A percentile compares a stretch with the other conserved stretches of the same genome.
Evolutionary conservation across 1,140 invertebrate genomes (phyloP).

Genomic region (Grapholita molesta): DNA sequence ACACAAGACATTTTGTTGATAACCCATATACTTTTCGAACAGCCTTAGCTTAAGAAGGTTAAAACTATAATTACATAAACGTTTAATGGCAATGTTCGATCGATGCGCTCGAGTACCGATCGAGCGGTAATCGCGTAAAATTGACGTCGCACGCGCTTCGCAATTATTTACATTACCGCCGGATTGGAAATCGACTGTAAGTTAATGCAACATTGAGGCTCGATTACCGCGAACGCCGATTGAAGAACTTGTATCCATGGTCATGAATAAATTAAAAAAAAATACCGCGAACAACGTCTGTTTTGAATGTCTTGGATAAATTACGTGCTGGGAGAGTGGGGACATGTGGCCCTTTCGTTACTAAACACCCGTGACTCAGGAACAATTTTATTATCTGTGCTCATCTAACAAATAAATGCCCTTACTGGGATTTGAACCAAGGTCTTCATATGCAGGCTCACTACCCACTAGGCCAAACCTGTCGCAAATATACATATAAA

Average conservation of each 20-base stretch:
- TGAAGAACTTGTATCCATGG: no score
- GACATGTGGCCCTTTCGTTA: not conserved
- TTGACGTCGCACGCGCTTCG: conserved; percentile 6
- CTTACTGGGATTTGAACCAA: no score
- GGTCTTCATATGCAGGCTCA: no score
- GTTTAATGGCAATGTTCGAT: not conserved
- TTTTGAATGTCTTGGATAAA: conserved; percentile 22
- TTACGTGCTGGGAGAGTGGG: conserved; percentile 9
- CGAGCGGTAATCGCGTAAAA: conserved; percentile 3
- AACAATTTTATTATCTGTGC: no score
- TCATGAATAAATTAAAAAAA: no score
- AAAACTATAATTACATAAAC: not conserved
- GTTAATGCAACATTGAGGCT: conserved; percentile 17
- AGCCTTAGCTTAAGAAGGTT: not conserved
- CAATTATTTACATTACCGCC: conserved; percentile 30
- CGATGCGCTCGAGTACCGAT: not conserved
- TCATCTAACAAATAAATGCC: no score
- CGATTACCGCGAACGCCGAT: conserved; percentile 21
- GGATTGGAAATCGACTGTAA: conserved; percentile 37
- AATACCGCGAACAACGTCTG: conserved; percentile 20
- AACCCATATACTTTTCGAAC: not conserved
- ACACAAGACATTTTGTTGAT: no score
- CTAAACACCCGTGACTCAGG: no score
- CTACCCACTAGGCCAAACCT: no score
- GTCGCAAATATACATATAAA: no score